Conservation (phyloP, 2,888 invertebrate species). For the Megaustenia siamemsis region DNA sequence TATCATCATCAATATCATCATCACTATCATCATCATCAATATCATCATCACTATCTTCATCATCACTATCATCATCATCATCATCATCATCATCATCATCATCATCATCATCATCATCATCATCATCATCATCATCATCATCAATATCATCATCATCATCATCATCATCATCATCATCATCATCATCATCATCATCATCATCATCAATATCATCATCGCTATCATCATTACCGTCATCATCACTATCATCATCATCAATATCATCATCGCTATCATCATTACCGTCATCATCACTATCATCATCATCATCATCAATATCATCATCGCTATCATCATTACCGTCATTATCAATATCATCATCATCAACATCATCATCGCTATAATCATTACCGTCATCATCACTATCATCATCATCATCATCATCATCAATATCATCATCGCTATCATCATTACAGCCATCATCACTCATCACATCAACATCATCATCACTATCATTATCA, state of each 20-base stretch:
- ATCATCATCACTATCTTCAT: slow-evolving; percentile 41
- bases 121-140: slow-evolving; percentile 43
- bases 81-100: slow-evolving; percentile 34
- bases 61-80: slow-evolving; percentile 35
- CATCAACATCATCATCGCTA: slow-evolving; percentile 37
- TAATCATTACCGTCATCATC: slow-evolving; percentile 25
- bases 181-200: slow-evolving; percentile 45
- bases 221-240: slow-evolving; percentile 18
- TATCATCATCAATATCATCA: slow-evolving; percentile 27
- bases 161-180: slow-evolving; percentile 30
- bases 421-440: slow-evolving; percentile 29
- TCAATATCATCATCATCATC: slow-evolving; percentile 41
- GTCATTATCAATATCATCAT: slow-evolving; percentile 9
- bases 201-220: slow-evolving; percentile 39
- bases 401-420: slow-evolving; percentile 34
- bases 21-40: slow-evolving; percentile 40
- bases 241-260: slow-evolving; percentile 31
- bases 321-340: slow-evolving; percentile 25
- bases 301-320: slow-evolving; percentile 32
- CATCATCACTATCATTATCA: slow-evolving; percentile 29
- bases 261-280: background rate
- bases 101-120: slow-evolving; percentile 33
- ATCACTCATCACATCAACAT: slow-evolving; percentile 28
- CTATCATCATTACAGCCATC: slow-evolving; percentile 24
- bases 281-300: slow-evolving; percentile 28